Percentiles rank a stretch among this genome's conserved stretches.
Evolutionary conservation across 2,797 vertebrate genomes (phyloP).

Genomic region (Cynopterus sphinx): DNA sequence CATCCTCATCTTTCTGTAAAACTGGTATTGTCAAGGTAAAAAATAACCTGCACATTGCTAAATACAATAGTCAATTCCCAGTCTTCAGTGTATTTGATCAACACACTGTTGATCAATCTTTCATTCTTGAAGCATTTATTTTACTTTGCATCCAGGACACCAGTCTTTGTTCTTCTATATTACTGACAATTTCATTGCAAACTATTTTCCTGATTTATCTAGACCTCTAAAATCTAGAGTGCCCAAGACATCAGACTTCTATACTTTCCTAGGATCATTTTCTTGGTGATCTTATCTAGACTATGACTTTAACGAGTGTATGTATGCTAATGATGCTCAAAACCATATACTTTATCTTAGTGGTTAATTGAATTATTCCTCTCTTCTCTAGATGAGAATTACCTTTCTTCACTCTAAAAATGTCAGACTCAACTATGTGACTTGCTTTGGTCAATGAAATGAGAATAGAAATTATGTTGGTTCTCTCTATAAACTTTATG

Average conservation of each 20-base stretch:
- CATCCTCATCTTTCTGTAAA: neutral
- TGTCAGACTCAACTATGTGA: neutral
- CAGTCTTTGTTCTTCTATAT: neutral
- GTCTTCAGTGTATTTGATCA: neutral
- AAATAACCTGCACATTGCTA: neutral
- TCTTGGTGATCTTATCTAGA: neutral
- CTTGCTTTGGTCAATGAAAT: neutral
- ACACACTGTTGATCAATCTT: neutral
- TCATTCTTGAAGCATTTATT: conserved; percentile 5
- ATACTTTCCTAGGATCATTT: neutral
- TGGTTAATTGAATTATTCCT: neutral
- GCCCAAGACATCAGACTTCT: neutral
- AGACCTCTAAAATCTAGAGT: neutral
- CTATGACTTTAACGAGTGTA: neutral
- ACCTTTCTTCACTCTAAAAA: neutral
- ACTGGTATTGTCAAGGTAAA: neutral
- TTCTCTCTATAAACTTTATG: neutral
- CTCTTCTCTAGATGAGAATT: neutral
- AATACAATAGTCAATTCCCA: neutral
- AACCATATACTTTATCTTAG: neutral
- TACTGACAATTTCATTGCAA: neutral
- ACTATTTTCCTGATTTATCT: neutral
- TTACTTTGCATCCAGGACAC: neutral
- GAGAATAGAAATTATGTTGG: neutral
- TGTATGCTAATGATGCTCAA: neutral